phyloP scores from a whole-genome alignment of 2,888 invertebrate species.

The Anodontia alba region DNA sequence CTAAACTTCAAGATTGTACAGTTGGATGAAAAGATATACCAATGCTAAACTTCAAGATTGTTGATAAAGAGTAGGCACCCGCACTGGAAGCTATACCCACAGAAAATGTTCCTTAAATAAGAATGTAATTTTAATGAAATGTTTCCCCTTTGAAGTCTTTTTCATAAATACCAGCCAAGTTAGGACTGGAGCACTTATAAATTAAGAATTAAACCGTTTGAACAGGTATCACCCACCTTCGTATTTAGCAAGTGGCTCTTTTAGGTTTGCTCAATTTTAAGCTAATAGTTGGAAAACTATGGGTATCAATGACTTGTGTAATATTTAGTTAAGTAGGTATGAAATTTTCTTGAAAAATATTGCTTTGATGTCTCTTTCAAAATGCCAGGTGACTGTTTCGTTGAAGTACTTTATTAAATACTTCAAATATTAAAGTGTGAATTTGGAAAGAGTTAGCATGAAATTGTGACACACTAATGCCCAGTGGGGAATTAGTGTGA shows the following conservation, averaged over 20 bases:
- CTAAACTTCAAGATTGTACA: too few relatives aligned
- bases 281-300: neutral
- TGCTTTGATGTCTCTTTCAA: neutral
- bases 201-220: constrained; percentile 4
- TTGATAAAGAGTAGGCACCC: too few relatives aligned
- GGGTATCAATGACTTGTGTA: neutral
- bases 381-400: neutral
- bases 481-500: too few relatives aligned
- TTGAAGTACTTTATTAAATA: neutral
- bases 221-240: constrained; percentile 7
- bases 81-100: too few relatives aligned
- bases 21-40: too few relatives aligned
- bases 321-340: constrained; percentile 15
- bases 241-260: neutral
- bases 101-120: too few relatives aligned
- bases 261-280: neutral
- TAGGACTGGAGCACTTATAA: neutral
- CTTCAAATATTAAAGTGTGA: constrained; percentile 1
- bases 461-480: too few relatives aligned
- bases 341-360: neutral
- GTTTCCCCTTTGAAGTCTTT: neutral
- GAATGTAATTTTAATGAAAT: neutral
- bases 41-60: too few relatives aligned
- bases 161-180: constrained; percentile 5
- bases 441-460: neutral